Base-by-base conservation (phyloP, 2,888 invertebrate genomes). In the Erannis defoliaria region DNA sequence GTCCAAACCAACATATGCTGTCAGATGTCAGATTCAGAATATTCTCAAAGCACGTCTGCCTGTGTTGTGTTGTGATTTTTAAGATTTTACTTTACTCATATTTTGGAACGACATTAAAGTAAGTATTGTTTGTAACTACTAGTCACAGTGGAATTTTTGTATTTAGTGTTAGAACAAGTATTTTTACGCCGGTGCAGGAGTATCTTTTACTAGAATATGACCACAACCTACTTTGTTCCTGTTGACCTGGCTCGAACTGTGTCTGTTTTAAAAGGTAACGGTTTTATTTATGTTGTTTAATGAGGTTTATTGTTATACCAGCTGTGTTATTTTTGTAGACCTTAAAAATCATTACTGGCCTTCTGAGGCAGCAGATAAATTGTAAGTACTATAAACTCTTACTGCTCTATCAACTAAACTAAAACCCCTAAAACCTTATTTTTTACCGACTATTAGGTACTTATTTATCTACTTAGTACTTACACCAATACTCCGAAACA, bases 231-330 rank as follows among this genome's bases (percentile, higher is more conserved):
- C 86, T 84, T 89, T 82, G 87, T 88, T 88, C 86, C 86, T 87
- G 87, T 81, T 86, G 86, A 86, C 85, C 84, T 85, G 86, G 75
- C 78, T 84, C 74, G 77, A 78, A 71, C 86, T 83, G 86, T 85
- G 85, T 82, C 86, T 76, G 74, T 87, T 90, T 87, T 76, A 85
- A 90, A 90, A 90, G 90, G 90, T 91, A 91, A 90, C 90, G 89
- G 89, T 84, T 88, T 81, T 73, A 72, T 62, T 49, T 37, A 14
- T 42, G 14, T 26, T 37, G 37, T 29, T 35, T 42, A 19, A n/a
- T n/a, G n/a, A n/a, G n/a, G n/a, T n/a, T n/a, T n/a, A n/a, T n/a
- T n/a, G n/a, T n/a, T n/a, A n/a, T n/a, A n/a, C n/a, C n/a, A n/a
- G n/a, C n/a, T n/a, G n/a, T n/a, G n/a, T n/a, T n/a, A n/a, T n/a